phyloP scores from a whole-genome alignment of 2,113 vertebrate species.

The Andinoacara biseriatus region DNA sequence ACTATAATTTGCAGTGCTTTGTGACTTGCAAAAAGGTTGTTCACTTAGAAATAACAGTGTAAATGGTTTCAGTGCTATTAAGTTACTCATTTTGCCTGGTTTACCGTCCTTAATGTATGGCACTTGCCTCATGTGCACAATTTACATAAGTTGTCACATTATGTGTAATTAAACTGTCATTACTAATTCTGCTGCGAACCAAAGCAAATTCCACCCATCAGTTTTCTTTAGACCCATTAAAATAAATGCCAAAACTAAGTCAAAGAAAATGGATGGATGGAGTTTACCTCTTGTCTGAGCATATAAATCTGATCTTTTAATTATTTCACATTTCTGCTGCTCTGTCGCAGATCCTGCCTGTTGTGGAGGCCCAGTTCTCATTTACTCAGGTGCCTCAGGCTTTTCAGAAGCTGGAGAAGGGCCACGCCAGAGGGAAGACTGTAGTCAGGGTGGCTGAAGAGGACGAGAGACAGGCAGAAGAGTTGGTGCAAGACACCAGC shows the following conservation, averaged over 20 bases:
- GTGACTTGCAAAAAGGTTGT: not conserved
- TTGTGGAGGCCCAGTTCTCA: conserved; percentile 88
- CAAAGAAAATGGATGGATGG: not conserved
- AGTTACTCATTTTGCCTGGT: not conserved
- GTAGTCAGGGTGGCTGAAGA: conserved; percentile 83
- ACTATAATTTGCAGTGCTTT: not conserved
- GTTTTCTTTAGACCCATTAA: not conserved
- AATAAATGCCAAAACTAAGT: not conserved
- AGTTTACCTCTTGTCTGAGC: not conserved
- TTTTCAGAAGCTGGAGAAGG: conserved; percentile 89
- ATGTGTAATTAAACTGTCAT: not conserved
- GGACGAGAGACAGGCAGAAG: conserved; percentile 34
- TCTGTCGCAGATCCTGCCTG: conserved; percentile 85
- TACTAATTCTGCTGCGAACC: not conserved
- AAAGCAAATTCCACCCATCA: not conserved
- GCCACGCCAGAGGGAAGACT: conserved; percentile 92
- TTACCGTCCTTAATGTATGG: not conserved
- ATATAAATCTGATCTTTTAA: not conserved
- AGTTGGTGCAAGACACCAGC: conserved; percentile 10
- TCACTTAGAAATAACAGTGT: not conserved
- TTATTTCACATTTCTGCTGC: not conserved
- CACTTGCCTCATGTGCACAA: not conserved
- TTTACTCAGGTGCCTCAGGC: conserved; percentile 91
- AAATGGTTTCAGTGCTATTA: not conserved
- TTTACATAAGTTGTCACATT: not conserved